Conservation (phyloP, 2,888 invertebrate genomes). For the Aphidoletes aphidimyza region DNA sequence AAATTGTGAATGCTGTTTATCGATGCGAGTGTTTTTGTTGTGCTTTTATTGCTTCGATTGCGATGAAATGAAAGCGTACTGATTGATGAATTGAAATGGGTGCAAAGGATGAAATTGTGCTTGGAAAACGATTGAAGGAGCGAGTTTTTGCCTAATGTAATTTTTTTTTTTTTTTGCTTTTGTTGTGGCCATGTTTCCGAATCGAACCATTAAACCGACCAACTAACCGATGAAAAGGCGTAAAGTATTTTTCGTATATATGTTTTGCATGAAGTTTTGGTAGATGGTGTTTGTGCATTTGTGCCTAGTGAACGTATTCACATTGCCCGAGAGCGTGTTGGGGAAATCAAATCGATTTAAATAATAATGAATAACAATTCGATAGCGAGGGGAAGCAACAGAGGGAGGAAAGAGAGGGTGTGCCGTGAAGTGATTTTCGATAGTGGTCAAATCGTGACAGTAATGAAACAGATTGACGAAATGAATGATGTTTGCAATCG, state of each 20-base stretch:
- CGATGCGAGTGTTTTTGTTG: neutral
- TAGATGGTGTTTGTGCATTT: too few species aligned
- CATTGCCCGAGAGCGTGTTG: neutral
- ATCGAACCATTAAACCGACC: neutral
- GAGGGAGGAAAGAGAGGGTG: too few species aligned
- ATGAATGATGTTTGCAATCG: conserved; percentile 25
- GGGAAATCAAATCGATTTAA: conserved; percentile 38
- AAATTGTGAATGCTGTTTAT: neutral
- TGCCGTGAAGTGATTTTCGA: too few species aligned
- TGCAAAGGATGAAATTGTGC: conserved; percentile 21
- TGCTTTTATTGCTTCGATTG: neutral
- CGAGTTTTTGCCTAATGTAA: neutral
- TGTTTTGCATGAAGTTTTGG: too few species aligned
- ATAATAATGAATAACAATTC: conserved; percentile 9
- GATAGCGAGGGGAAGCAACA: neutral
- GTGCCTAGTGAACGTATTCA: too few species aligned
- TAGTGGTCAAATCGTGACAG: neutral
- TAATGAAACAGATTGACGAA: neutral
- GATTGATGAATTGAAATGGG: conserved; percentile 50
- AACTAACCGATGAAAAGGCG: neutral
- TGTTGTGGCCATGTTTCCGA: conserved; percentile 1
- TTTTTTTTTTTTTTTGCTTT: neutral
- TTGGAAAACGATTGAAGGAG: neutral
- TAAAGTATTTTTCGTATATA: neutral
- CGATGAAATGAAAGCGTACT: conserved; percentile 17